Base-by-base conservation (phyloP, 2,888 invertebrate species). In the Ennomos erosarius region DNA sequence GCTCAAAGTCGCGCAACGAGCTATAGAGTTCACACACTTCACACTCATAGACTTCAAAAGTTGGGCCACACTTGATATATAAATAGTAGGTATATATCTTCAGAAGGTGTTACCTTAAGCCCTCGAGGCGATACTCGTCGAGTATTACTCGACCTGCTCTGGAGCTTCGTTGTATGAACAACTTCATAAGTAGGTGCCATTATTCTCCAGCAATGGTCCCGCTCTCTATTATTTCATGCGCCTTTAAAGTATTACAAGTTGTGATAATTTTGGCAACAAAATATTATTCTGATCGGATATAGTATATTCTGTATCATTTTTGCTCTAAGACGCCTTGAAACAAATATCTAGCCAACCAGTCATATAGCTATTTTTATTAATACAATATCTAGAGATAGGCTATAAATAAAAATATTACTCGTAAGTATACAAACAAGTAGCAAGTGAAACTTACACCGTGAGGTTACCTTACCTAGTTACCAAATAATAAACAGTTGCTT, bases 51-150 rank as follows among this genome's bases (percentile, higher is more conserved):
- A n/a, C n/a, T n/a, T n/a, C n/a, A n/a, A n/a, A n/a, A n/a, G n/a
- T 16, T 16, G 16, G 3, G 16, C 16, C 16, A 16, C 16, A 16
- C 16, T 3, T 3, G 1, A 3, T 16, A 16, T 16, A 16, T 16
- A n/a, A n/a, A n/a, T n/a, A n/a, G n/a, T n/a, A 16, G 16, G 16
- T 64, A 56, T 65, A 56, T 67, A 61, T 67, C 59, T 63, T 67
- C 59, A 65, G 61, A 65, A 59, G 58, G 59, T 55, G 61, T 63
- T 59, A 59, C 59, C 59, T 59, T 61, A 52, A 52, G 51, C 65
- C 65, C 63, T 61, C 55, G 54, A 57, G 62, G 63, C 62, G 51
- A 60, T 54, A 58, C 48, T n/a, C n/a, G n/a, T n/a, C n/a, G n/a
- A n/a, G n/a, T n/a, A n/a, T n/a, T n/a, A n/a, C n/a, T 59, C 59